Percentiles rank a stretch among this genome's conserved stretches.
Evolutionary conservation across 92 coral and sea anemone genomes (phyloP).

Genomic region (Actinostola sp.): DNA sequence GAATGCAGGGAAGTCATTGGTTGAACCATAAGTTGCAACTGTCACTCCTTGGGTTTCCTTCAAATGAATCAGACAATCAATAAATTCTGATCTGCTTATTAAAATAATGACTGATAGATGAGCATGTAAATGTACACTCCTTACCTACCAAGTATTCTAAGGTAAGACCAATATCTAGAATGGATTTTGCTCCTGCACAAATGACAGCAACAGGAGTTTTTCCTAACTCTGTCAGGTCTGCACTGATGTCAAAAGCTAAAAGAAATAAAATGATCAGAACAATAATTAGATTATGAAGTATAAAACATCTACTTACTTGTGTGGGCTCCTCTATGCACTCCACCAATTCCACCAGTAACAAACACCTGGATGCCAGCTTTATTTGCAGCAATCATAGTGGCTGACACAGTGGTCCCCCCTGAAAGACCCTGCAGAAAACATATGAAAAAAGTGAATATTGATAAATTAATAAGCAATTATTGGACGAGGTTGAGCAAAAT

Average conservation of each 20-base stretch:
- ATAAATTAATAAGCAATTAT: background rate
- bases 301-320: constrained; percentile 57
- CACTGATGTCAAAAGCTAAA: constrained; percentile 96
- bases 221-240: constrained; percentile 95
- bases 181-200: constrained; percentile 97
- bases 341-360: constrained; percentile 99
- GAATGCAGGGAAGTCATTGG: constrained; percentile 92
- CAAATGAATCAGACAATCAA: background rate
- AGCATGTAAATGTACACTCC: no score
- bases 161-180: constrained; percentile 86
- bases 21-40: constrained; percentile 91
- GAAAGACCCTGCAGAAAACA: constrained; percentile 66
- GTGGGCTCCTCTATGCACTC: constrained; percentile 92
- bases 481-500: background rate
- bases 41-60: constrained; percentile 99
- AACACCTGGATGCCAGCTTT: constrained; percentile 91
- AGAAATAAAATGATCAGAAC: background rate
- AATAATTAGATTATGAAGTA: background rate
- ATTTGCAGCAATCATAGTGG: constrained; percentile 93
- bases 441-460: background rate
- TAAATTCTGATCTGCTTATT: background rate
- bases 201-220: constrained; percentile 90
- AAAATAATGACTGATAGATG: background rate
- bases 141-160: constrained; percentile 83
- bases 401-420: constrained; percentile 96